These are phyloP conservation scores for Drosophila rhopaloa DNA, from an alignment of 1,140 invertebrate genomes.

Conservation along the genomic window DNA sequence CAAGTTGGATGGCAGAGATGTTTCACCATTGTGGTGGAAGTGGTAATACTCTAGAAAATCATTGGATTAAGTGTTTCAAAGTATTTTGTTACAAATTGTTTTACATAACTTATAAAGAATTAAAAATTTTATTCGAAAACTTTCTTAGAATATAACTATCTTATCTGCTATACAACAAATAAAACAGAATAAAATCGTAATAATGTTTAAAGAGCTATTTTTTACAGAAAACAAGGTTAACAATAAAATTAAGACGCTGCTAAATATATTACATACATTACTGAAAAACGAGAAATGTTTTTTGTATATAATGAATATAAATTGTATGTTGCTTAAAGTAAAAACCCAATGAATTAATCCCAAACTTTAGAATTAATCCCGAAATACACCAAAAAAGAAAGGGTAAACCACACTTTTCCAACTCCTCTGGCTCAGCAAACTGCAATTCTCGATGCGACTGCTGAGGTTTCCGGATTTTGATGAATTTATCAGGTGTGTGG, in stretches of 20 bases:
- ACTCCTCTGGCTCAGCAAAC: background rate
- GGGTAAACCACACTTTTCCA: background rate
- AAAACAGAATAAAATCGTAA: too few relatives aligned
- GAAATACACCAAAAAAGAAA: background rate
- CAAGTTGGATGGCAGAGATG: background rate
- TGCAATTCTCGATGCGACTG: slow-evolving; percentile 35
- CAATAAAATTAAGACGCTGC: too few relatives aligned
- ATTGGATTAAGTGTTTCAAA: background rate
- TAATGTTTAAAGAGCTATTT: too few relatives aligned
- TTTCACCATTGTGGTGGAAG: background rate
- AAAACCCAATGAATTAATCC: background rate
- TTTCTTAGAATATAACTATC: too few relatives aligned
- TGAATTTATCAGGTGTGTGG: slow-evolving; percentile 49
- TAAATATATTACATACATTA: too few relatives aligned
- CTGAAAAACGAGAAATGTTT: too few relatives aligned
- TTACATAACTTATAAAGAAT: background rate
- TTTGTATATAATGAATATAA: too few relatives aligned
- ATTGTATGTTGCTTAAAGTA: background rate
- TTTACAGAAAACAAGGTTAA: too few relatives aligned
- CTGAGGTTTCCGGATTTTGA: slow-evolving; percentile 45
- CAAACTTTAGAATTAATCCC: too few relatives aligned
- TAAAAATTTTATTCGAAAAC: background rate
- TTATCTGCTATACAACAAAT: too few relatives aligned
- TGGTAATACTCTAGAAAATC: background rate
- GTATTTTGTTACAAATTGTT: background rate